A percentile compares a stretch with the other conserved stretches of the same genome.
These are phyloP conservation scores for Eutolmus rufibarbis DNA, from an alignment of 2,888 invertebrate genomes.

Conservation along the genomic window DNA sequence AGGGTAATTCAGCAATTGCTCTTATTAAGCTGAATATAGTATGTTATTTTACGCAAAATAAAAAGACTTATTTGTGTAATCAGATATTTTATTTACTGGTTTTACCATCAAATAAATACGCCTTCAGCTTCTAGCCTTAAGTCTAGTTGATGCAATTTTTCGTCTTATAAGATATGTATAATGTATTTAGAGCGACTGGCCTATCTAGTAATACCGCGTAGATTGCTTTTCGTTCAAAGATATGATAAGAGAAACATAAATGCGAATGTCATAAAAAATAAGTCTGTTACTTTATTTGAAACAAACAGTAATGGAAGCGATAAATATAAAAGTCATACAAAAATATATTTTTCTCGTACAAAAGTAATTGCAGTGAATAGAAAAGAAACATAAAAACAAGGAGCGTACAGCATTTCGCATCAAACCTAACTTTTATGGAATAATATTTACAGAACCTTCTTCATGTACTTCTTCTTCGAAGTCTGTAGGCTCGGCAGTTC, in stretches of 20 bases:
- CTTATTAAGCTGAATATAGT: background rate
- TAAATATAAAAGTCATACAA: slow-evolving; percentile 11
- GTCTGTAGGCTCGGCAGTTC: slow-evolving; percentile 59
- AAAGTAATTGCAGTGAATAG: background rate
- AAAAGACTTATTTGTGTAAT: background rate
- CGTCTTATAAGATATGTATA: background rate
- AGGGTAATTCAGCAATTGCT: background rate
- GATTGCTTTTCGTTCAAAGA: background rate
- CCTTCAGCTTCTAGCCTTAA: background rate
- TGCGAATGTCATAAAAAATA: background rate
- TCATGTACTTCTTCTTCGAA: slow-evolving; percentile 62
- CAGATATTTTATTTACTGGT: background rate
- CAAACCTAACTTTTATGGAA: slow-evolving; percentile 48
- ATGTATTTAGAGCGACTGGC: background rate
- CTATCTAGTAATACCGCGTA: background rate
- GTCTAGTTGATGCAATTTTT: background rate
- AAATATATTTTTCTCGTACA: slow-evolving; percentile 14
- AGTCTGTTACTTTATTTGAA: background rate
- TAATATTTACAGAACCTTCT: slow-evolving; percentile 58
- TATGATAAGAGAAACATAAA: background rate
- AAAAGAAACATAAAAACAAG: background rate
- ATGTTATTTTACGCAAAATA: background rate
- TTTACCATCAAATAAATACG: background rate
- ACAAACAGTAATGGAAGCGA: background rate
- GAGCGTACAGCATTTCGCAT: background rate